Conservation (phyloP, 92 coral and sea anemone species). For the Isaurus tuberculatus region DNA sequence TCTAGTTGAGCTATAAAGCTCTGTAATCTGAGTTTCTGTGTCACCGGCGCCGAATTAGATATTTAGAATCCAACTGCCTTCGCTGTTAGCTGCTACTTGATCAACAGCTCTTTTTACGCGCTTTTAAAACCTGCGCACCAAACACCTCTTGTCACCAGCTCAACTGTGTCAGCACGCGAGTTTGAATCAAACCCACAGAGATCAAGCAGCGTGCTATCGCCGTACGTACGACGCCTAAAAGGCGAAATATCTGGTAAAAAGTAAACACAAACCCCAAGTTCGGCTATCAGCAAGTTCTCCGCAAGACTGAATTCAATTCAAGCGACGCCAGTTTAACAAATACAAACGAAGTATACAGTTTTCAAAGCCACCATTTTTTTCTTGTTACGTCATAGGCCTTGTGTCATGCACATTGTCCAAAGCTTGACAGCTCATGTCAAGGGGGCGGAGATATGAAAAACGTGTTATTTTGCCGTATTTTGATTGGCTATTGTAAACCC, state of each 20-base stretch:
- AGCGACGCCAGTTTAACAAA: slow-evolving; percentile 28
- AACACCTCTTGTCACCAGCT: slow-evolving; percentile 23
- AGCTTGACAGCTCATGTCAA: slow-evolving; percentile 42
- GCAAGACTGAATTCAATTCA: slow-evolving; percentile 10
- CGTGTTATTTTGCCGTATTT: slow-evolving; percentile 6
- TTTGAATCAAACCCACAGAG: slow-evolving; percentile 5
- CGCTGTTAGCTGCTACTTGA: slow-evolving; percentile 17
- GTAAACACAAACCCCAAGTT: slow-evolving; percentile 31
- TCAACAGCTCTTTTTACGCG: slow-evolving; percentile 37
- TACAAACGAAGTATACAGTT: slow-evolving; percentile 20
- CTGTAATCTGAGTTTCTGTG: background rate
- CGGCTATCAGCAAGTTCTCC: slow-evolving; percentile 5
- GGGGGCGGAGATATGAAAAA: slow-evolving; percentile 29
- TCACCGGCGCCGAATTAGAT: slow-evolving; percentile 21
- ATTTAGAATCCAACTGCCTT: slow-evolving; percentile 33
- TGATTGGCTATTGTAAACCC: slow-evolving; percentile 41
- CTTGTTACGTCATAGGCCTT: slow-evolving; percentile 16
- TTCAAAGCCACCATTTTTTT: slow-evolving; percentile 9
- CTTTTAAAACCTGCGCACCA: slow-evolving; percentile 18
- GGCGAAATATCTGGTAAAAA: slow-evolving; percentile 21
- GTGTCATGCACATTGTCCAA: slow-evolving; percentile 26
- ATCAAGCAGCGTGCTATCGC: slow-evolving; percentile 30
- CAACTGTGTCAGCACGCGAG: slow-evolving; percentile 44
- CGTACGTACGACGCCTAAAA: slow-evolving; percentile 30
- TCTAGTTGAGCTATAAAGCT: background rate